Evolutionary conservation across 2,113 vertebrate species (phyloP).

Genomic region (Phyllostomus discolor): DNA sequence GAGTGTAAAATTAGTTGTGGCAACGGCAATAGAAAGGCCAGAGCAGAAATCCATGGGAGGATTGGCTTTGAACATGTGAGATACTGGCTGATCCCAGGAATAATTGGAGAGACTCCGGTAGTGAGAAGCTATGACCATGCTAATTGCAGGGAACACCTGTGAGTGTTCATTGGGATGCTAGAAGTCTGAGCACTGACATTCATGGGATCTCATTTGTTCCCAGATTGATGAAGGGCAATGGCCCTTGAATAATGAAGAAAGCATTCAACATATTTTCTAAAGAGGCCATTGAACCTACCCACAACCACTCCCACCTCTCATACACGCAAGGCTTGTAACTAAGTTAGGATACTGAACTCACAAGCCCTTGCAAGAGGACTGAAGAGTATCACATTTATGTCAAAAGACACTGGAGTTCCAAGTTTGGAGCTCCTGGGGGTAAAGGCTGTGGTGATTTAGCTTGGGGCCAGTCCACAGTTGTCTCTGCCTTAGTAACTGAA

Average conservation of each 20-base stretch:
- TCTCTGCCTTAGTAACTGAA: neutral
- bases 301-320: neutral
- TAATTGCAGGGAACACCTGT: neutral
- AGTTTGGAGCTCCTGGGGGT: neutral
- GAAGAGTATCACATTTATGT: neutral
- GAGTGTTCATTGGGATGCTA: neutral
- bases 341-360: neutral
- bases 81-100: neutral
- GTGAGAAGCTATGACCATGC: neutral
- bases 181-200: neutral
- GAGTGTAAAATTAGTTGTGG: neutral
- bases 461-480: neutral
- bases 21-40: neutral
- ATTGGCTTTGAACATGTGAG: neutral
- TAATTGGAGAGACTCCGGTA: neutral
- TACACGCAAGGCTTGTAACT: neutral
- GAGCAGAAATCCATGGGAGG: neutral
- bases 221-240: neutral
- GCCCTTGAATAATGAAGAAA: neutral
- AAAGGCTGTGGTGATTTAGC: neutral
- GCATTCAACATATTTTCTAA: neutral
- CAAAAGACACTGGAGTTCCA: constrained; percentile 2
- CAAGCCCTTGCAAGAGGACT: neutral
- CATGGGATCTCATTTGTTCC: neutral
- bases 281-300: neutral